Base-by-base conservation (phyloP, 2,888 invertebrate genomes). In the Barypeithes pellucidus region DNA sequence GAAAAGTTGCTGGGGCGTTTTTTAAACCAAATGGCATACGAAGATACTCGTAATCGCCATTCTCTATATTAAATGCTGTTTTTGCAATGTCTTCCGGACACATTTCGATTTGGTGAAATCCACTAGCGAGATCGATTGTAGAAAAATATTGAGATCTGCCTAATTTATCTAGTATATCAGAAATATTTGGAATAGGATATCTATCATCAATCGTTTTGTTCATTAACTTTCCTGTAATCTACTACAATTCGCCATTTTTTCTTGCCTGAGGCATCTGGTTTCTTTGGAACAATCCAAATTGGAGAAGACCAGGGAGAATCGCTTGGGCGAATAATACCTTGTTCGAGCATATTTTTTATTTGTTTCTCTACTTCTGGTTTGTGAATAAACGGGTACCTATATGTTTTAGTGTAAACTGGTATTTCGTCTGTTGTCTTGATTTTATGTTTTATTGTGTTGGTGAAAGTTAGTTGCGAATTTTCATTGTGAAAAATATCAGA, bases 31-130 rank as follows among this genome's bases (percentile, higher is more conserved):
- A 79, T 1, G 78, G 78, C 78, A 82, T 78, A 3, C 77, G 59
- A 7, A 76, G 60, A 62, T 77, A 82, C 65, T 81, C 79, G 41
- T 63, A 81, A 20, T 80, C 75, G 2, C 80, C 80, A 54, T 75
- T 66, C 11, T 75, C 76, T 5, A 78, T 77, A 4, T 72, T 74
- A 65, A 82, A 81, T 1, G 79, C 79, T 0, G 82, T 82, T 77
- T 80, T 81, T 41, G 71, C 36, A 43, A 78, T 77, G 12, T 68
- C 71, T 72, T 76, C 8, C 0, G 71, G 69, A 54, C 74, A 39
- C 73, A 80, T 75, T 61, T 78, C 78, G 8, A 83, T 79, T 71
- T 84, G 83, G 39, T 79, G 79, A 36, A 81, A 82, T 8, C 80
- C 81, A 33, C 74, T 76, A 39, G 74, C 78, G 9, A 81, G 52